Conservation (phyloP, 2,888 invertebrate genomes). For the Lasioglossum calceatum region DNA sequence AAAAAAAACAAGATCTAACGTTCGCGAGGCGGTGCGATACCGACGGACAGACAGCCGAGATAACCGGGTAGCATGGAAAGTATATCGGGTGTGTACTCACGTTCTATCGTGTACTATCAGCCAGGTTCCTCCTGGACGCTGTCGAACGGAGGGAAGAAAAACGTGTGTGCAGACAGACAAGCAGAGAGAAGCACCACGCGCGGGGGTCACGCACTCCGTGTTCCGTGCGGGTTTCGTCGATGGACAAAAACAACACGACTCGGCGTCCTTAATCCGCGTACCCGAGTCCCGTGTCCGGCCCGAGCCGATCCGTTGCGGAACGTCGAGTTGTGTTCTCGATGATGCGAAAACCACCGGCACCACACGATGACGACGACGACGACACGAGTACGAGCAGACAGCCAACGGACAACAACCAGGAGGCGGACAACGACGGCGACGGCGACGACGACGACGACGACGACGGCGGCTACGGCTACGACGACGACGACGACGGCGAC, state of each 20-base stretch:
- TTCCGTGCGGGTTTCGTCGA: constrained; percentile 61
- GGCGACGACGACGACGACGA: neutral
- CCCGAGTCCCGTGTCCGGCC: constrained; percentile 23
- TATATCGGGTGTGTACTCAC: constrained; percentile 57
- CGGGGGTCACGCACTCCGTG: constrained; percentile 69
- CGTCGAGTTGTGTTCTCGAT: constrained; percentile 14
- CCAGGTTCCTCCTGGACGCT: constrained; percentile 41
- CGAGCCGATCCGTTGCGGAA: constrained; percentile 40
- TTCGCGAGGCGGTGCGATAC: constrained; percentile 47
- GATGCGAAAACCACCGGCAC: constrained; percentile 62
- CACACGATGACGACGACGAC: constrained; percentile 50
- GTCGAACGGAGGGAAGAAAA: constrained; percentile 19
- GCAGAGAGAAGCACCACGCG: constrained; percentile 59
- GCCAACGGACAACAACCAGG: neutral
- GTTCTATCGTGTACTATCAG: constrained; percentile 50
- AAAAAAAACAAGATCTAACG: constrained; percentile 71
- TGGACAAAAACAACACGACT: constrained; percentile 68
- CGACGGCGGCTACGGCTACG: neutral
- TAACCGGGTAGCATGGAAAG: constrained; percentile 22
- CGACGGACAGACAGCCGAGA: constrained; percentile 41
- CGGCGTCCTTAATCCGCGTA: constrained; percentile 61
- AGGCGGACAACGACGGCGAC: constrained; percentile 15
- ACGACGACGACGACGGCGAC: neutral
- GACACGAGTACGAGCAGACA: neutral
- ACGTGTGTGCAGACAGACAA: constrained; percentile 26